Percentiles rank a stretch among this genome's conserved stretches.
Evolutionary conservation across 2,888 invertebrate species (phyloP).

Genomic region (Bellardia pandia): DNA sequence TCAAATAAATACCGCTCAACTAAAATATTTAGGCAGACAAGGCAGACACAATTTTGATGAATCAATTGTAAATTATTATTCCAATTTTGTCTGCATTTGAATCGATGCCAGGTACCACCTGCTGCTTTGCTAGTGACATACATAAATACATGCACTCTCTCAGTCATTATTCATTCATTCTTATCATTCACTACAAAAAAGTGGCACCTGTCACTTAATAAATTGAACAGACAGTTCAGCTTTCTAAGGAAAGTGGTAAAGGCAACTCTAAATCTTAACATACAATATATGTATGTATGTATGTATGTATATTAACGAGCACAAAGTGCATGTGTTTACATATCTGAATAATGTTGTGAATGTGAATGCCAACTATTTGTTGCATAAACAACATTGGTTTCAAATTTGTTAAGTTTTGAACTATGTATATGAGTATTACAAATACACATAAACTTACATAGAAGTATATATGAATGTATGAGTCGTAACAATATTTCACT

Average conservation of each 20-base stretch:
- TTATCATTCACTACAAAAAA: conserved; percentile 61
- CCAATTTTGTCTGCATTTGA: background rate
- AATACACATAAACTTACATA: background rate
- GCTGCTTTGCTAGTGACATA: conserved; percentile 54
- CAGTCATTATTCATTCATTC: conserved; percentile 36
- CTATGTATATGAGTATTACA: conserved; percentile 10
- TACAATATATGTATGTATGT: background rate
- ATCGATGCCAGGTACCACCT: conserved; percentile 44
- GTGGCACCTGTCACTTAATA: conserved; percentile 65
- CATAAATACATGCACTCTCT: conserved; percentile 25
- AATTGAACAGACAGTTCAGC: conserved; percentile 27
- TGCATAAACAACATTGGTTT: conserved; percentile 45
- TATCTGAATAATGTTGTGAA: background rate
- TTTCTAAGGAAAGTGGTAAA: background rate
- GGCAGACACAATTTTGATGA: background rate
- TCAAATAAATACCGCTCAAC: background rate
- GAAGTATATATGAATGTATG: background rate
- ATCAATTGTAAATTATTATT: conserved; percentile 1
- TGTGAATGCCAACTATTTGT: conserved; percentile 57
- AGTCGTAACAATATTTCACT: conserved; percentile 54
- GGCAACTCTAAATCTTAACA: conserved; percentile 1
- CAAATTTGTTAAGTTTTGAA: conserved; percentile 34
- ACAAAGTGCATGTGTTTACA: background rate
- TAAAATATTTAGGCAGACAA: background rate
- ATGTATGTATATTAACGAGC: background rate